Conservation (phyloP, 2,797 vertebrate species). For the Novumbra hubbsi region DNA sequence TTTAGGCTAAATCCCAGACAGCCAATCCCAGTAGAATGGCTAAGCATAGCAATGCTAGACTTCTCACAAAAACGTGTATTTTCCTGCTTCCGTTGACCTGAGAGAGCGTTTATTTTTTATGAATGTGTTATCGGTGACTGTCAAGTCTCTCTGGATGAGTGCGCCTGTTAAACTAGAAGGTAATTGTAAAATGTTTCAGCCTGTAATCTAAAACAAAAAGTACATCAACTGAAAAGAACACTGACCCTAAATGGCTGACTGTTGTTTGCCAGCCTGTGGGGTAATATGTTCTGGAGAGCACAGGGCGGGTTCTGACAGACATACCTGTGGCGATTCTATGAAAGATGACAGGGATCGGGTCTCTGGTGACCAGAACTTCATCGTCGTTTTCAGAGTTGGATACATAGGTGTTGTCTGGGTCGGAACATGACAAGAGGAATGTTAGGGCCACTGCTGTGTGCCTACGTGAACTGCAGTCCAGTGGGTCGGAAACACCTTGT, state of each 20-base stretch:
- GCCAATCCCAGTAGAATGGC: neutral
- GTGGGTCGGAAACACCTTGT: no score
- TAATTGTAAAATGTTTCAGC: no score
- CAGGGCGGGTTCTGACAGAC: neutral
- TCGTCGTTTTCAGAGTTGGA: slow-evolving; percentile 89
- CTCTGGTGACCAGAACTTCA: slow-evolving; percentile 88
- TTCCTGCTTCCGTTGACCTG: neutral
- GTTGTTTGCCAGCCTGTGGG: no score
- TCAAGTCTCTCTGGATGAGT: no score
- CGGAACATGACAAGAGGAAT: neutral
- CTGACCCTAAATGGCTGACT: neutral
- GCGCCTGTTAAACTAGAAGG: no score
- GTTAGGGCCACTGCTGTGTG: neutral
- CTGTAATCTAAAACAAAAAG: no score
- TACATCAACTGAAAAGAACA: no score
- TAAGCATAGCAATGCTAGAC: neutral
- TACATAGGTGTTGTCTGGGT: slow-evolving; percentile 86
- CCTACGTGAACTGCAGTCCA: no score
- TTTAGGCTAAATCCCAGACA: neutral
- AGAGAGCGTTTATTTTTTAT: neutral
- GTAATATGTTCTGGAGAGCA: neutral
- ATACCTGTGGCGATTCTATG: slow-evolving; percentile 87
- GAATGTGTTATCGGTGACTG: no score
- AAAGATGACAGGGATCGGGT: slow-evolving; percentile 89
- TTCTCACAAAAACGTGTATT: no score